phyloP scores from a whole-genome alignment of 2,797 vertebrate species.

The Odontamblyopus rebecca region DNA sequence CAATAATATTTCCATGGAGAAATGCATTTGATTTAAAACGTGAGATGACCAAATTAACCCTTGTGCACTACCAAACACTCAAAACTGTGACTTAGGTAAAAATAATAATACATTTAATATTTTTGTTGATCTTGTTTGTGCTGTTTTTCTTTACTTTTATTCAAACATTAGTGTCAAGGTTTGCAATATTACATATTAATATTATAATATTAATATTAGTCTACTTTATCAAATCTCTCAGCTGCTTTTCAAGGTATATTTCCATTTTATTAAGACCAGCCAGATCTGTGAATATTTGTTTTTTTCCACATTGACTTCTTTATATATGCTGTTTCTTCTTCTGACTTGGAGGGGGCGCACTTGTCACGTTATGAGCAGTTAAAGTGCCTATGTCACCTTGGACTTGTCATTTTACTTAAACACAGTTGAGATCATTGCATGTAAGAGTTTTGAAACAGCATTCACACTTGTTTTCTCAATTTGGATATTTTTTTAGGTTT shows the following conservation, averaged over 20 bases:
- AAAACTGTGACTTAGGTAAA: neutral
- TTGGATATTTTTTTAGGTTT: no score
- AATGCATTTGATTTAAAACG: no score
- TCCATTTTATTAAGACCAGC: neutral
- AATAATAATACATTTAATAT: neutral
- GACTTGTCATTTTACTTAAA: no score
- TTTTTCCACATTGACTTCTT: neutral
- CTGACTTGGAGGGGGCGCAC: neutral
- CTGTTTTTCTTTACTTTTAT: neutral
- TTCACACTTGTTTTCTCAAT: no score
- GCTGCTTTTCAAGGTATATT: neutral
- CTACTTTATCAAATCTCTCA: neutral
- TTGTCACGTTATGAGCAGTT: no score
- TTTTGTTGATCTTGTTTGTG: neutral
- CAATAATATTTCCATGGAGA: no score
- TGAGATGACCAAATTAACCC: neutral
- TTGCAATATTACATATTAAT: no score
- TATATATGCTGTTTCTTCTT: neutral
- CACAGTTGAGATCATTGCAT: no score
- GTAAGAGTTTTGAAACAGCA: no score
- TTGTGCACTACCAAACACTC: neutral
- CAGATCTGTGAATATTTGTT: neutral
- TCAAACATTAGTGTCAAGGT: neutral
- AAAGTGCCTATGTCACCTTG: no score
- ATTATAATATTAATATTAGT: no score